phyloP scores from a whole-genome alignment of 2,888 invertebrate species.

The Polymixis lichenea region DNA sequence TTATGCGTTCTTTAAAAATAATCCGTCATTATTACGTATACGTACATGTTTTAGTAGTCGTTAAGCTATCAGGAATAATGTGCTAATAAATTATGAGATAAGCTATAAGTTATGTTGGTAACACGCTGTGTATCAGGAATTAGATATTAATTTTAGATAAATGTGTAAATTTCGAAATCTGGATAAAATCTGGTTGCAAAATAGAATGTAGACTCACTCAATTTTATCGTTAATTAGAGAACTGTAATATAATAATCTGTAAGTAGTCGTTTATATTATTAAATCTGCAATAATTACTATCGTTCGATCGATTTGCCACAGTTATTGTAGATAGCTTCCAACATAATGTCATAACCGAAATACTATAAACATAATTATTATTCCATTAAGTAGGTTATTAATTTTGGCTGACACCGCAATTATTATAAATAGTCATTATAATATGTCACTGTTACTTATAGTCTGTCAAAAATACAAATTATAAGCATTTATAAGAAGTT shows the following conservation, averaged over 20 bases:
- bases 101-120: constrained; percentile 12
- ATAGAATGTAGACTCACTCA: constrained; percentile 34
- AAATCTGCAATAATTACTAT: constrained; percentile 26
- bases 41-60: background rate
- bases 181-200: constrained; percentile 28
- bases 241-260: constrained; percentile 39
- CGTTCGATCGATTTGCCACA: constrained; percentile 27
- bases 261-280: constrained; percentile 12
- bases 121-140: constrained; percentile 19
- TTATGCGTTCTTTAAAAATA: background rate
- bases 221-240: constrained; percentile 23
- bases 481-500: background rate
- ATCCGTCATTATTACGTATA: background rate
- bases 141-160: constrained; percentile 49
- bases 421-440: constrained; percentile 21
- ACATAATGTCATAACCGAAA: constrained; percentile 12
- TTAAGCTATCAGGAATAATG: constrained; percentile 29
- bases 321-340: constrained; percentile 34
- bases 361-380: background rate
- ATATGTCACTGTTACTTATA: constrained; percentile 34
- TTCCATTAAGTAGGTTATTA: constrained; percentile 10
- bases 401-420: constrained; percentile 24
- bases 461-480: constrained; percentile 8
- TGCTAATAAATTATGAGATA: constrained; percentile 25
- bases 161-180: constrained; percentile 43